These are phyloP conservation scores for Axea sp. DNA, from an alignment of 2,888 invertebrate species.

Conservation along the genomic window DNA sequence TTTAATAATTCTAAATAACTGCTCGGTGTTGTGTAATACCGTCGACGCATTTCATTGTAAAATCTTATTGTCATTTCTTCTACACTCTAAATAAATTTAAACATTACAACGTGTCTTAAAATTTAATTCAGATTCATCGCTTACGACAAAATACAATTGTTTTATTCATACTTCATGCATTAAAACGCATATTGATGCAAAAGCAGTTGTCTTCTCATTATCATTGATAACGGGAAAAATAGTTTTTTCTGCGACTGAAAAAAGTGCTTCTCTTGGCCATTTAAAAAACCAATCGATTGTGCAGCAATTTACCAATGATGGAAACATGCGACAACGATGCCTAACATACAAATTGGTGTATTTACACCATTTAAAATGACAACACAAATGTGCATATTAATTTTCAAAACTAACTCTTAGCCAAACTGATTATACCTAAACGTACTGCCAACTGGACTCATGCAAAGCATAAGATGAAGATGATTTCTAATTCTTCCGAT, in stretches of 20 bases:
- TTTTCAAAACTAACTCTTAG: too few species aligned
- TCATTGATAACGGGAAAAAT: constrained; percentile 82
- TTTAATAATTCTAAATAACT: constrained; percentile 93
- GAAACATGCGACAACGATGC: constrained; percentile 94
- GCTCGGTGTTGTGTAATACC: constrained; percentile 95
- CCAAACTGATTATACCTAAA: constrained; percentile 84
- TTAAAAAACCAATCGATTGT: constrained; percentile 97
- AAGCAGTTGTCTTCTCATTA: constrained; percentile 80
- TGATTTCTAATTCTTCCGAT: constrained; percentile 90
- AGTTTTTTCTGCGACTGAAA: constrained; percentile 89
- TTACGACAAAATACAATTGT: not conserved
- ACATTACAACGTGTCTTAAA: too few species aligned
- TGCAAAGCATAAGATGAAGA: constrained; percentile 92
- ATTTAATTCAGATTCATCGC: too few species aligned
- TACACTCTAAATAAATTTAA: constrained; percentile 88
- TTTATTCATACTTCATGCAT: constrained; percentile 83
- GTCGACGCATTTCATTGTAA: constrained; percentile 90
- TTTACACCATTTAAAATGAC: too few species aligned
- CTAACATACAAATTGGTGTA: too few species aligned
- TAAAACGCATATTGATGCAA: constrained; percentile 85
- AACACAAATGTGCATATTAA: too few species aligned
- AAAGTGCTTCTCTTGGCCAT: constrained; percentile 93
- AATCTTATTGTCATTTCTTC: constrained; percentile 88
- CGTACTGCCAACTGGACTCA: constrained; percentile 94
- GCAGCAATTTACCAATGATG: constrained; percentile 93